These are phyloP conservation scores for Nomada fabriciana DNA, from an alignment of 2,888 invertebrate genomes.

Conservation along the genomic window DNA sequence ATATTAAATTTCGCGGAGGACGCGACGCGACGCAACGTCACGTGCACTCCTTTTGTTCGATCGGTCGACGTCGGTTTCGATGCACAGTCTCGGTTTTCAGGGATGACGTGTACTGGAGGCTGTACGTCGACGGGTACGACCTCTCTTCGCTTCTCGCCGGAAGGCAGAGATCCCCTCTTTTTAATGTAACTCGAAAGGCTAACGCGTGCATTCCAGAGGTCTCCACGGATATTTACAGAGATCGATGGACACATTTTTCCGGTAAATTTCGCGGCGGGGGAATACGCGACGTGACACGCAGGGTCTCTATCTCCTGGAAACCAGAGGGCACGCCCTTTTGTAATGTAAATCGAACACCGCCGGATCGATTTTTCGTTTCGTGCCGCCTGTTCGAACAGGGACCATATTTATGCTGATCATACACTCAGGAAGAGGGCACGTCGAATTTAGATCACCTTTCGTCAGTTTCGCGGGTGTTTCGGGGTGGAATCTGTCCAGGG, in stretches of 20 bases:
- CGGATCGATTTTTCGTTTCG: conserved; percentile 45
- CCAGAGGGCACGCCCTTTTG: conserved; percentile 35
- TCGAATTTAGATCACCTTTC: conserved; percentile 24
- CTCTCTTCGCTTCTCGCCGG: too few relatives aligned
- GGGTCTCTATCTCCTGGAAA: conserved; percentile 17
- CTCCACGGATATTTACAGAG: not conserved
- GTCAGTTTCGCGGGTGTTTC: not conserved
- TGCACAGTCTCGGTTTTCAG: not conserved
- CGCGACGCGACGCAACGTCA: not conserved
- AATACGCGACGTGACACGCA: conserved; percentile 35
- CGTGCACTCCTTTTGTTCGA: not conserved
- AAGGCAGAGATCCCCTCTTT: not conserved
- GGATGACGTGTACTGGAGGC: not conserved
- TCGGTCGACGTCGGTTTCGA: not conserved
- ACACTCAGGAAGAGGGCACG: not conserved
- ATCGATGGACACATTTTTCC: conserved; percentile 22
- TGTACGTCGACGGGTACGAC: too few relatives aligned
- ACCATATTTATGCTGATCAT: conserved; percentile 28
- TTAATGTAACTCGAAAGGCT: conserved; percentile 1
- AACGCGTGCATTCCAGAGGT: not conserved
- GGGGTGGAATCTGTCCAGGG: not conserved
- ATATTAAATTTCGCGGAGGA: conserved; percentile 44
- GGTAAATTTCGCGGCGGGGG: conserved; percentile 33
- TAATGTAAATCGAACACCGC: conserved; percentile 33
- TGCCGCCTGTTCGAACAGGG: not conserved